phyloP scores from a whole-genome alignment of 2,113 vertebrate species.

The Macrotis lagotis region DNA sequence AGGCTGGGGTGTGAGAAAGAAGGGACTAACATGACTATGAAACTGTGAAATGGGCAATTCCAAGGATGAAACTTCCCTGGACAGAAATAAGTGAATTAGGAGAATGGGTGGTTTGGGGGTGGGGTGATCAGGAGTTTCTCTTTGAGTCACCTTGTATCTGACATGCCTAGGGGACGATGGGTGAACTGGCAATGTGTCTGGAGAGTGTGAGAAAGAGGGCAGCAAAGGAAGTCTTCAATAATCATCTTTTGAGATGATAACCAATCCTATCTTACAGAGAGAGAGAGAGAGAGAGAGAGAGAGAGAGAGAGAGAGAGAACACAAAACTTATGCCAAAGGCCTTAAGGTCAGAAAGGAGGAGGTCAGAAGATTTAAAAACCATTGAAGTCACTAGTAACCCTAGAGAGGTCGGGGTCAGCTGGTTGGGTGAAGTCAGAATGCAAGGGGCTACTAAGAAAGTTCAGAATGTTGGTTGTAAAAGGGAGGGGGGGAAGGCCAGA shows the following conservation, averaged over 20 bases:
- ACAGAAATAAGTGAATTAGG: not conserved
- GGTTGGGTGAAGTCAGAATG: not conserved
- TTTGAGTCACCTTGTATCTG: not conserved
- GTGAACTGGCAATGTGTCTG: no score
- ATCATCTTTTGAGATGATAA: no score
- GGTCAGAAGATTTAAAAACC: no score
- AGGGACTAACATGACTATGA: not conserved
- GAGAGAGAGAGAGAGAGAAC: not conserved
- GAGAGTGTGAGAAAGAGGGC: no score
- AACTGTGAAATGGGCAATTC: fast-evolving
- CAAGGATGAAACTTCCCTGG: not conserved
- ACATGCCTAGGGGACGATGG: no score
- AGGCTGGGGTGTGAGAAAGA: not conserved
- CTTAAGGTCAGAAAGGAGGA: fast-evolving
- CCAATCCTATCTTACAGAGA: no score
- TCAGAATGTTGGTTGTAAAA: not conserved
- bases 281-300: not conserved
- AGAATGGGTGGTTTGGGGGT: not conserved
- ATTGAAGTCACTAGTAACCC: not conserved
- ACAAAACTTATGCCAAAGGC: fast-evolving
- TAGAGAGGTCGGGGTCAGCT: not conserved
- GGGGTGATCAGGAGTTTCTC: not conserved
- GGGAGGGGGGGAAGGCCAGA: not conserved
- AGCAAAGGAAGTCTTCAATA: not conserved
- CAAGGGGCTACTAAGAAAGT: not conserved